Evolutionary conservation across 2,888 invertebrate species (phyloP), one percentile per base, ranked within the genome.

Genomic region (Caenorhabditis angaria): DNA sequence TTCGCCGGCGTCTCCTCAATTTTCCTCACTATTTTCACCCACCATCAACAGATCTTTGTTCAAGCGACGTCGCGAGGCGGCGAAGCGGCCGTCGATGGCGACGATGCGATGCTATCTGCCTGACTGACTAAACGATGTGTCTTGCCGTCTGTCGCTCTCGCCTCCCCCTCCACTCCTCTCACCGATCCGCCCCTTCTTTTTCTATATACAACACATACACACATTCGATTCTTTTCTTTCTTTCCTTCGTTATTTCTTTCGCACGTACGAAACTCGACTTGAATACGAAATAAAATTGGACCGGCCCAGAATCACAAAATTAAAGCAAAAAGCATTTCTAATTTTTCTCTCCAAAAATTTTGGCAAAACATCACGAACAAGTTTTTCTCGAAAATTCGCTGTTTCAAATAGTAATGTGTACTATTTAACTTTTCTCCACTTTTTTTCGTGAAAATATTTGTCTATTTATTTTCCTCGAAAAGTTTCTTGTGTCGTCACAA

Each of bases 241-340:
- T 35, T 64, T 59, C 27, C 59, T 54, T 58, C 22, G 47, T 61
- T 50, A 35, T 20, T 50, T 50, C 50, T 50, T 70, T 70, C 70
- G 70, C 70, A 70, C 70, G 70, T 65, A 65, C 65, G 65, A 41
- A 41, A n/a, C n/a, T n/a, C n/a, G n/a, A n/a, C n/a, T n/a, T n/a
- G 68, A 61, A 61, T 29, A 65, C 41, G 50, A 56, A 55, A 47
- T 48, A 28, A 56, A 41, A 32, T 47, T 50, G 47, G 54, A 61
- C 20, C 60, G 61, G 69, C 64, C 70, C 65, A 61, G 65, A n/a
- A n/a, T n/a, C n/a, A n/a, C n/a, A n/a, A n/a, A n/a, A n/a, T n/a
- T n/a, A n/a, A n/a, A n/a, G n/a, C n/a, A n/a, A n/a, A n/a, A n/a
- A n/a, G n/a, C n/a, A n/a, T n/a, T n/a, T n/a, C n/a, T n/a, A n/a